phyloP scores from a whole-genome alignment of 1,140 invertebrate genomes.

The Aradophagus sp. region DNA sequence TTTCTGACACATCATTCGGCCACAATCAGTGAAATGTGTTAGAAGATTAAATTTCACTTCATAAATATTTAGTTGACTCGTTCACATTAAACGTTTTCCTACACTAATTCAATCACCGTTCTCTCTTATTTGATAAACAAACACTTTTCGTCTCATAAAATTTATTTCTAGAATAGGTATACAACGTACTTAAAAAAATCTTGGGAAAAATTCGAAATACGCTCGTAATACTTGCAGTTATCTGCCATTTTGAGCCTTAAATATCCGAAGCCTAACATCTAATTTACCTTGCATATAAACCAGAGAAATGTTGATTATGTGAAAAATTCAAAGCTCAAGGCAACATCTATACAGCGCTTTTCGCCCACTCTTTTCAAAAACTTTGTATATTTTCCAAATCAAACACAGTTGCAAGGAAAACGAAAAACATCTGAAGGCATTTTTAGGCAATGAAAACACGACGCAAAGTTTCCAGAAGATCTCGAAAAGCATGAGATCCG shows the following conservation, averaged over 20 bases:
- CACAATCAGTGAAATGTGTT: slow-evolving; percentile 40
- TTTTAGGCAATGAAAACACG: slow-evolving; percentile 13
- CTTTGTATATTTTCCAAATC: no score
- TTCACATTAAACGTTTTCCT: slow-evolving; percentile 19
- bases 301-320: slow-evolving; percentile 24
- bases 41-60: slow-evolving; percentile 37
- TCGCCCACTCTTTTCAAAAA: no score
- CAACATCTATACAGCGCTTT: slow-evolving; percentile 1
- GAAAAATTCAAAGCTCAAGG: slow-evolving; percentile 15
- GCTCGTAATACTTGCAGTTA: slow-evolving; percentile 27
- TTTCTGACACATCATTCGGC: slow-evolving; percentile 31
- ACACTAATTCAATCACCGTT: slow-evolving; percentile 31
- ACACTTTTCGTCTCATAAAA: slow-evolving; percentile 19
- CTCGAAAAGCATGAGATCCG: slow-evolving; percentile 24
- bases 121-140: slow-evolving; percentile 24
- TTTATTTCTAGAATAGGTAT: slow-evolving; percentile 17
- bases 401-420: slow-evolving; percentile 16
- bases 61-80: slow-evolving; percentile 31
- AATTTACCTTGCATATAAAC: slow-evolving; percentile 24
- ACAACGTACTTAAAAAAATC: slow-evolving; percentile 4
- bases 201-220: slow-evolving; percentile 26
- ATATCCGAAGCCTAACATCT: slow-evolving; percentile 19
- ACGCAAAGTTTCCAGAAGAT: slow-evolving; percentile 30
- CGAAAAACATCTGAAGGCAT: no score
- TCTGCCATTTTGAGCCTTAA: slow-evolving; percentile 18